Evolutionary conservation across 64 coral and sea anemone genomes (phyloP).

Genomic region (Montipora foliosa): DNA sequence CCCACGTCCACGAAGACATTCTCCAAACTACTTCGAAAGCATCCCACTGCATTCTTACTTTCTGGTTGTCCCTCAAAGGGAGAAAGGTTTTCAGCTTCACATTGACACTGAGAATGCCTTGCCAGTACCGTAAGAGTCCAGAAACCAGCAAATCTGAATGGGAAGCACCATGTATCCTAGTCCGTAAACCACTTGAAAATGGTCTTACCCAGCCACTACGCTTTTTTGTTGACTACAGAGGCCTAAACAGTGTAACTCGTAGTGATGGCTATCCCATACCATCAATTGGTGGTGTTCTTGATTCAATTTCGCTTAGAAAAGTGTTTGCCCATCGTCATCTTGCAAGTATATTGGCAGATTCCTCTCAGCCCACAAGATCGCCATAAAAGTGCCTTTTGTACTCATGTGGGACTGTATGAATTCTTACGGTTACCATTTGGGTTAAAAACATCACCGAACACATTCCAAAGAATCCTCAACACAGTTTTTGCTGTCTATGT

Average conservation of each 20-base stretch:
- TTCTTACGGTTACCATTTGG: too few relatives aligned
- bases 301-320: neutral
- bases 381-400: conserved; percentile 28
- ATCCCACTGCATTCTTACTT: too few relatives aligned
- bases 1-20: conserved; percentile 40
- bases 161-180: conserved; percentile 57
- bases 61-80: too few relatives aligned
- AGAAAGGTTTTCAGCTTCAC: neutral
- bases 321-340: neutral
- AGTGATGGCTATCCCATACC: conserved; percentile 38
- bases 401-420: neutral
- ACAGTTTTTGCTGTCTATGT: too few relatives aligned
- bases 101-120: conserved; percentile 54
- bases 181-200: conserved; percentile 59
- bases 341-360: conserved; percentile 48
- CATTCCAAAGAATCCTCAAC: too few relatives aligned
- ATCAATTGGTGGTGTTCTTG: conserved; percentile 27
- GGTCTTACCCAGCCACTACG: conserved; percentile 48
- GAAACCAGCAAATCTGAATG: conserved; percentile 68
- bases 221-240: conserved; percentile 67
- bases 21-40: neutral
- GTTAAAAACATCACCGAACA: too few relatives aligned
- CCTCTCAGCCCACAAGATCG: neutral
- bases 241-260: conserved; percentile 19
- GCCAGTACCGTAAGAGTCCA: conserved; percentile 44